Conservation (phyloP, 30 jellyfish, hydroid and myxozoan species). For the Pseudorhiza aurosa region DNA sequence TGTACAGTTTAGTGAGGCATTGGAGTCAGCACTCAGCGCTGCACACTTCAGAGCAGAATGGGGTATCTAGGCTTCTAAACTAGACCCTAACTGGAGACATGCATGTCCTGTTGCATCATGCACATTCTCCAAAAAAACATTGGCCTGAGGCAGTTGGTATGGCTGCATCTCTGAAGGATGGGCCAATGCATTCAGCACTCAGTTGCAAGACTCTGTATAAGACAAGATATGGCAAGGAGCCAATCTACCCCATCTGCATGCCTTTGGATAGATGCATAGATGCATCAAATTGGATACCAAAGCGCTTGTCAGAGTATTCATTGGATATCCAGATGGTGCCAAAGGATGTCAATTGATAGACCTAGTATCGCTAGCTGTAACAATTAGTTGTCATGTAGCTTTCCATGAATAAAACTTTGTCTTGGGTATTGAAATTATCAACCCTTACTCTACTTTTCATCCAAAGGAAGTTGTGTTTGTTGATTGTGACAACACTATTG, state of each 20-base stretch:
- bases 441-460: no score
- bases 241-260: conserved; percentile 27
- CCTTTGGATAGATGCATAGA: conserved; percentile 39
- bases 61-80: conserved; percentile 42
- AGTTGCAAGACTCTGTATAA: conserved; percentile 32
- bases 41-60: conserved; percentile 38
- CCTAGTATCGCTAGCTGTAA: conserved; percentile 4
- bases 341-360: conserved; percentile 29
- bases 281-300: conserved; percentile 22
- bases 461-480: no score
- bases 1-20: conserved; percentile 1
- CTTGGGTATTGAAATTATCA: not conserved
- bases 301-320: conserved; percentile 9
- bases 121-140: conserved; percentile 26
- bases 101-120: conserved; percentile 46
- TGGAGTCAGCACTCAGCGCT: no score
- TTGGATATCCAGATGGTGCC: conserved; percentile 45
- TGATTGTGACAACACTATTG: no score
- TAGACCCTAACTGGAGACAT: conserved; percentile 7
- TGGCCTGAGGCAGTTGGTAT: conserved; percentile 41
- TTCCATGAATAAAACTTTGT: conserved; percentile 14
- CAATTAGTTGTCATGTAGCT: conserved; percentile 10
- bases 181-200: conserved; percentile 3
- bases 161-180: conserved; percentile 12
- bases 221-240: conserved; percentile 22